A percentile compares a stretch with the other conserved stretches of the same genome.
These are phyloP conservation scores for Paguma larvata DNA, from an alignment of 2,797 vertebrate genomes.

Conservation along the genomic window DNA sequence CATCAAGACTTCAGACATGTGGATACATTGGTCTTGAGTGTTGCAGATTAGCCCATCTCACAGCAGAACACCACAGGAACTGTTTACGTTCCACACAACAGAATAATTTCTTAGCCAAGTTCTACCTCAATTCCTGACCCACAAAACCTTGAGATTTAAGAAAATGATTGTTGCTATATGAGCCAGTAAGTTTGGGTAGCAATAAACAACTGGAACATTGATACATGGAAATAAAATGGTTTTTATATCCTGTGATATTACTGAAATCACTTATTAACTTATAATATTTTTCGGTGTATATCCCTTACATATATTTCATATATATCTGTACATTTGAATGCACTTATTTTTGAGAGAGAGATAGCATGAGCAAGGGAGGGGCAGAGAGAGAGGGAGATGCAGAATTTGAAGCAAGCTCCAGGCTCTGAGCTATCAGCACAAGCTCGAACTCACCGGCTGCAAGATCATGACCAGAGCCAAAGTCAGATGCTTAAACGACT, in stretches of 20 bases:
- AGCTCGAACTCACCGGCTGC: no score
- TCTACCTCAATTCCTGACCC: background rate
- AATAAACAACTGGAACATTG: background rate
- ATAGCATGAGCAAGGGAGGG: no score
- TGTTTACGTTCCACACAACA: background rate
- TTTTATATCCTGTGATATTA: background rate
- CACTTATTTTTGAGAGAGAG: no score
- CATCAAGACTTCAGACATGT: background rate
- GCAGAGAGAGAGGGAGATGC: no score
- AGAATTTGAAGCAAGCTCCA: no score
- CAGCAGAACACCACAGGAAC: background rate
- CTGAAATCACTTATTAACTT: background rate
- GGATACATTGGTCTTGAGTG: background rate
- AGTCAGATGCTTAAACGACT: no score
- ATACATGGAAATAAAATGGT: background rate
- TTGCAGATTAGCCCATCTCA: background rate
- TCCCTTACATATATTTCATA: background rate
- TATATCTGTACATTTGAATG: background rate
- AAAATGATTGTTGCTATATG: background rate
- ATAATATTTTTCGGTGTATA: background rate
- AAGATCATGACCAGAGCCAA: no score
- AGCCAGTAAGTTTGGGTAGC: background rate
- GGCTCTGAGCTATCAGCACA: no score
- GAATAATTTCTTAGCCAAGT: background rate
- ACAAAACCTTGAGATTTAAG: background rate